A percentile compares a stretch with the other conserved stretches of the same genome.
These are phyloP conservation scores for Acanthiza pusilla DNA, from an alignment of 2,797 vertebrate genomes.

Conservation along the genomic window DNA sequence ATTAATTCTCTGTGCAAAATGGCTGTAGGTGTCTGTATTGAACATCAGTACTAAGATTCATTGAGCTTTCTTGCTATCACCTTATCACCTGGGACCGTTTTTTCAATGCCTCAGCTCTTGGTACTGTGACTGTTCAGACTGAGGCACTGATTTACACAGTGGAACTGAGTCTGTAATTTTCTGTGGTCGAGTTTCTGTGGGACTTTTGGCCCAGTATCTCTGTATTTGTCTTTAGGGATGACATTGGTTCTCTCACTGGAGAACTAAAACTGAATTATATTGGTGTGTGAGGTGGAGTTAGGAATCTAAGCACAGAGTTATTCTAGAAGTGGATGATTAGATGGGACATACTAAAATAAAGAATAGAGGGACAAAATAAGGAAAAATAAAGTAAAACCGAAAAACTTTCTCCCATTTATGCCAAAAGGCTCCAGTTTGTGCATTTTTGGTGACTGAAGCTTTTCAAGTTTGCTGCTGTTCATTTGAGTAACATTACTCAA, in stretches of 20 bases:
- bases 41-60: neutral
- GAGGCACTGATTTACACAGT: neutral
- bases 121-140: neutral
- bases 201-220: neutral
- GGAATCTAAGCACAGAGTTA: neutral
- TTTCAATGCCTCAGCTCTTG: neutral
- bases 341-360: neutral
- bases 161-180: neutral
- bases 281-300: neutral
- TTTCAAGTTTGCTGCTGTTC: neutral
- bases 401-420: neutral
- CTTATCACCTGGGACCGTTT: neutral
- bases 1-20: neutral
- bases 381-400: neutral
- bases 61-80: neutral
- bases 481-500: neutral
- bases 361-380: neutral
- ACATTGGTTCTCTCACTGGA: neutral
- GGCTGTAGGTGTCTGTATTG: neutral
- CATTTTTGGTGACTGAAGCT: neutral
- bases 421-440: neutral
- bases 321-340: neutral
- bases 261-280: neutral
- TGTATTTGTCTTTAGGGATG: neutral
- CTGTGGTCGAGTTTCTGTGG: neutral